These are phyloP conservation scores for Eubucco bourcierii DNA, from an alignment of 2,113 vertebrate species.

Conservation along the genomic window DNA sequence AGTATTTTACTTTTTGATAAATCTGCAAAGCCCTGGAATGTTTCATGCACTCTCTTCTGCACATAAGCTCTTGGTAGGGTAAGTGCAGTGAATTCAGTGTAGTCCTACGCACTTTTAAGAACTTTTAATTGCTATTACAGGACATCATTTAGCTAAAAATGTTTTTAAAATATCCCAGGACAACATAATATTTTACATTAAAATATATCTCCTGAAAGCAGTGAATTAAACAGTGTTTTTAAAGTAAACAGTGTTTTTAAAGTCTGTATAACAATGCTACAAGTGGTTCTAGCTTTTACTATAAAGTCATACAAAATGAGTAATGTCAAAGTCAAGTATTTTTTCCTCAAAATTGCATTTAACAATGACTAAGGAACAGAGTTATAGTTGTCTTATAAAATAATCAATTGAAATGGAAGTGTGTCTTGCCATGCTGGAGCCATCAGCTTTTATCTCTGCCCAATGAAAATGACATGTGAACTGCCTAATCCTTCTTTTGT, in stretches of 20 bases:
- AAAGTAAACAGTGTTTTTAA: neutral
- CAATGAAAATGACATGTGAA: constrained; percentile 91
- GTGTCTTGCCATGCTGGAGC: constrained; percentile 82
- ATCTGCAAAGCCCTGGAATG: neutral
- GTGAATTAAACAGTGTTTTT: neutral
- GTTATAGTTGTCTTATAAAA: constrained; percentile 78
- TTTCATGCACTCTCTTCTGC: neutral
- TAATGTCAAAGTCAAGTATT: constrained; percentile 59
- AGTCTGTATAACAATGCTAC: neutral
- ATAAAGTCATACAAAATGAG: neutral
- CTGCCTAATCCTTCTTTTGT: constrained; percentile 92
- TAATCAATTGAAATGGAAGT: constrained; percentile 83
- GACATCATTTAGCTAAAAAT: neutral
- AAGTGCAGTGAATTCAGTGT: neutral
- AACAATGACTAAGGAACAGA: constrained; percentile 71
- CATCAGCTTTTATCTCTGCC: constrained; percentile 91
- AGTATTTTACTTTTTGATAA: constrained; percentile 1
- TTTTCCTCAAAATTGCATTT: constrained; percentile 48
- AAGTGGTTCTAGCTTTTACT: neutral
- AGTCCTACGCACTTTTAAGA: neutral
- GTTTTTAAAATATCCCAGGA: neutral
- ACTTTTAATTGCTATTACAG: neutral
- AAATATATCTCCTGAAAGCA: neutral
- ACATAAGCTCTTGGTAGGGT: neutral
- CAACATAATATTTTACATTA: neutral